Percentiles rank a stretch among this genome's conserved stretches.
phyloP scores from a whole-genome alignment of 2,113 vertebrate species.

The Orthochromis malagaraziensis region DNA sequence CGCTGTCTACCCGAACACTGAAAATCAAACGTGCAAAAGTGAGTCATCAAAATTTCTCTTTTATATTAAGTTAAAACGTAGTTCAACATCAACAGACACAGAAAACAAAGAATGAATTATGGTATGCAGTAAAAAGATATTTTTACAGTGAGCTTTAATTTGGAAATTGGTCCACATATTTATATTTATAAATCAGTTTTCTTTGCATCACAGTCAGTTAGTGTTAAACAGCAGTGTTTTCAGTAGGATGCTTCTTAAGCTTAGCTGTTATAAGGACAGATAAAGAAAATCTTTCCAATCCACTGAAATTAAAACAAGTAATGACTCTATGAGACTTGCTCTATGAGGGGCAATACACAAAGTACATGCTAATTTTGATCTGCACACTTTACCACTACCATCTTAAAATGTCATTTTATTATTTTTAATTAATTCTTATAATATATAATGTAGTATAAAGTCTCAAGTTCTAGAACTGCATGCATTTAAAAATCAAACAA shows the following conservation, averaged over 20 bases:
- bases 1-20: conserved; percentile 59
- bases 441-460: not conserved
- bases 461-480: not conserved
- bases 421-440: not conserved
- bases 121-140: not conserved
- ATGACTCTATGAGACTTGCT: not conserved
- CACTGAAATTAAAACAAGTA: not conserved
- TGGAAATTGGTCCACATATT: not conserved
- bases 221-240: not conserved
- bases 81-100: not conserved
- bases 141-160: not conserved
- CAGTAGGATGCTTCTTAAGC: not conserved
- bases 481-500: not conserved
- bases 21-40: not conserved
- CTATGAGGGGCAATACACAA: not conserved
- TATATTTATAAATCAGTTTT: not conserved
- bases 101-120: not conserved
- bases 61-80: not conserved
- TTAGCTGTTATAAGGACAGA: not conserved
- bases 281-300: not conserved
- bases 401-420: not conserved
- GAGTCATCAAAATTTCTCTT: not conserved
- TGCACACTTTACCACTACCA: not conserved
- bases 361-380: not conserved
- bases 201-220: not conserved